These are phyloP conservation scores for Babyrousa celebensis DNA, from an alignment of 2,797 vertebrate genomes.

Conservation along the genomic window DNA sequence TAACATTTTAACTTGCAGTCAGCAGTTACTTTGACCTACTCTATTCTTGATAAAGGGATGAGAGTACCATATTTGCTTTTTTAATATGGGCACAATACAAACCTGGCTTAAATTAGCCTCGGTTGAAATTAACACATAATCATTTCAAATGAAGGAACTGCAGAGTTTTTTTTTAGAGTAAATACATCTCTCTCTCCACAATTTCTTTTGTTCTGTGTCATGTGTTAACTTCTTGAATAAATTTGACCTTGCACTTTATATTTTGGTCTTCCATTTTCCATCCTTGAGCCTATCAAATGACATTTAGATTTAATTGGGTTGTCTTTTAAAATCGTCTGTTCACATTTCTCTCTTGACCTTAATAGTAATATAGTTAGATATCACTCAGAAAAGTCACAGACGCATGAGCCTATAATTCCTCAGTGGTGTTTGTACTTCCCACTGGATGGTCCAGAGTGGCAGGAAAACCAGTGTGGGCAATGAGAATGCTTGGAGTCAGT, in stretches of 20 bases:
- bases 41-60: slow-evolving; percentile 42
- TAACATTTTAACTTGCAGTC: slow-evolving; percentile 80
- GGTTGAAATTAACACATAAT: slow-evolving; percentile 16
- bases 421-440: not conserved
- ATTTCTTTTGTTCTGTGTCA: not conserved
- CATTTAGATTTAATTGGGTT: slow-evolving; percentile 4
- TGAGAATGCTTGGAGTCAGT: not conserved
- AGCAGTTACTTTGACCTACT: slow-evolving; percentile 60
- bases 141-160: slow-evolving; percentile 56
- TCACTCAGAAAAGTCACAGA: not conserved
- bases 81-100: slow-evolving; percentile 25
- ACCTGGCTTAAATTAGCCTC: not conserved
- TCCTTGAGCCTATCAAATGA: not conserved
- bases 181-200: not conserved
- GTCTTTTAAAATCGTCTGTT: not conserved
- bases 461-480: not conserved
- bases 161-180: not conserved
- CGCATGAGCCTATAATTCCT: not conserved
- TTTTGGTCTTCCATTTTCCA: not conserved
- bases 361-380: not conserved
- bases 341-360: not conserved
- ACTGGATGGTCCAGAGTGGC: no score
- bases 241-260: not conserved
- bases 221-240: not conserved
- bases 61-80: slow-evolving; percentile 70